These are phyloP conservation scores for Vipera ursinii DNA, from an alignment of 2,797 vertebrate genomes.

Conservation along the genomic window DNA sequence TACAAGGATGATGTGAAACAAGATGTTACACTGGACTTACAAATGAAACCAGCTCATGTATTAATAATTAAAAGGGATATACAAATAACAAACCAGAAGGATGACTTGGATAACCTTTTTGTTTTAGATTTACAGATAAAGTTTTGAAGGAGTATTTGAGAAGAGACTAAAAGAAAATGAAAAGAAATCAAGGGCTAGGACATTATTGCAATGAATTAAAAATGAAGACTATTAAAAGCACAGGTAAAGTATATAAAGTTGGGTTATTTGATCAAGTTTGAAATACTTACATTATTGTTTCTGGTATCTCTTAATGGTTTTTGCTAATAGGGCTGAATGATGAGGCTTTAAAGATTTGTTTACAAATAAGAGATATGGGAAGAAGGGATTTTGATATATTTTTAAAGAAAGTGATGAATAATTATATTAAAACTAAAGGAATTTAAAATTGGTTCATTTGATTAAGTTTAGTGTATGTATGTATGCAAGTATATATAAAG, in stretches of 20 bases:
- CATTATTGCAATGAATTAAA: background rate
- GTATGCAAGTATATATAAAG: no score
- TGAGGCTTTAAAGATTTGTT: background rate
- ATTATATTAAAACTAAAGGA: background rate
- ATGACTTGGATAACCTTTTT: background rate
- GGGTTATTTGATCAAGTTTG: background rate
- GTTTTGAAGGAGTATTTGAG: background rate
- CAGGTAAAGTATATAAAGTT: background rate
- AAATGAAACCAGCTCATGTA: background rate
- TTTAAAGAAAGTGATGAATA: background rate
- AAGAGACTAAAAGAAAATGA: background rate
- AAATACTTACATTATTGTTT: background rate
- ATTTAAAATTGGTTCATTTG: background rate
- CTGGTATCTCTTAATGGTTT: background rate
- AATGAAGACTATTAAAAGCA: background rate
- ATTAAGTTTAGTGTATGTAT: background rate
- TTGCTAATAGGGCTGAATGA: background rate
- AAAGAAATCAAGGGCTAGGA: background rate
- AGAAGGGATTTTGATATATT: background rate
- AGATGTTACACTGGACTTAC: background rate
- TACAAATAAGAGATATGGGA: background rate
- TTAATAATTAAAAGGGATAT: background rate
- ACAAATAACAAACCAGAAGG: background rate
- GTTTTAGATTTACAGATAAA: background rate
- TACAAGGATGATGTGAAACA: background rate